These are phyloP conservation scores for Nasonia giraulti DNA, from an alignment of 1,140 invertebrate genomes.

Conservation along the genomic window DNA sequence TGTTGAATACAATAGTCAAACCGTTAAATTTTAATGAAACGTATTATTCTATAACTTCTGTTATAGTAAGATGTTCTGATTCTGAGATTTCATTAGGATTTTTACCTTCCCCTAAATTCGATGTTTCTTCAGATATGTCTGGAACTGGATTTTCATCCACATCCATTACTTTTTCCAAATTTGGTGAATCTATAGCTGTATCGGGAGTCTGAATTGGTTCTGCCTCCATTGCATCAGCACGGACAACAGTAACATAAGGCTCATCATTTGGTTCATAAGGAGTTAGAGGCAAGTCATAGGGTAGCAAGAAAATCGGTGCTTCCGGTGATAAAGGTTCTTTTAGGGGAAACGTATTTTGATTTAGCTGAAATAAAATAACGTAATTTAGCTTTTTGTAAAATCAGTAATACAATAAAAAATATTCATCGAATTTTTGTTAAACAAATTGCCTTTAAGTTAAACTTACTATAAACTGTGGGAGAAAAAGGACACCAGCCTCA, in stretches of 20 bases:
- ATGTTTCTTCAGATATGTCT: neutral
- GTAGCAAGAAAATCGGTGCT: conserved; percentile 43
- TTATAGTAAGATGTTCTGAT: too few species aligned
- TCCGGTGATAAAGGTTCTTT: neutral
- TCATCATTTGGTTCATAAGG: conserved; percentile 37
- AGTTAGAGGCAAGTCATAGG: conserved; percentile 49
- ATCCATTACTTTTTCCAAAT: too few species aligned
- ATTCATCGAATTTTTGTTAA: neutral
- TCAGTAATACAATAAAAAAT: neutral
- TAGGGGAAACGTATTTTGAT: conserved; percentile 37
- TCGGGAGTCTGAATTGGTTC: neutral
- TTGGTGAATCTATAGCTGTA: neutral
- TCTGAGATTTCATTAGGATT: too few species aligned
- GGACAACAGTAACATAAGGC: conserved; percentile 22
- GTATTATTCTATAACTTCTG: too few species aligned
- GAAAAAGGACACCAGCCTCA: conserved; percentile 92
- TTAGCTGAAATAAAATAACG: conserved; percentile 32
- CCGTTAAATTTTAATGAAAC: too few species aligned
- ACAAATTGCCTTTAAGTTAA: too few species aligned
- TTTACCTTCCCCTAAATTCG: neutral
- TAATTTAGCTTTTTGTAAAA: neutral
- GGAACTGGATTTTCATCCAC: neutral
- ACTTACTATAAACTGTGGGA: conserved; percentile 89
- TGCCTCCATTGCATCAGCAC: neutral
- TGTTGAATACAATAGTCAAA: too few species aligned